Evolutionary conservation across 2,797 vertebrate species (phyloP), one percentile per base, ranked within the genome.

Genomic region (Pseudochirops cupreus): DNA sequence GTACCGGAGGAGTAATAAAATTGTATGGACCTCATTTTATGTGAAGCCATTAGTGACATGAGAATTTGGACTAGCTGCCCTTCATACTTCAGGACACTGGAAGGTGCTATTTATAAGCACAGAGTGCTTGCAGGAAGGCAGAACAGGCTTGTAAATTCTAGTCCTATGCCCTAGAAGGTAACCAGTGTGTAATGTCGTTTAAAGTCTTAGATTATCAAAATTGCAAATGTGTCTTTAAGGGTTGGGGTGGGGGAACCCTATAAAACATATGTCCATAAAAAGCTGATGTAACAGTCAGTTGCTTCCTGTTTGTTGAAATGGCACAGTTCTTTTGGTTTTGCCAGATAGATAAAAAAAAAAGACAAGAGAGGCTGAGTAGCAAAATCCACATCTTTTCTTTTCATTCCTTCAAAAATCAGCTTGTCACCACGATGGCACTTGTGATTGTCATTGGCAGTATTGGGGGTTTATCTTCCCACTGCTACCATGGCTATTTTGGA

Each of bases 41-140:
- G 96, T 98, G 98, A 98, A 98, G 97, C 98, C 98, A 98, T 99
- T 98, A 98, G 98, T 97, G 91, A 98, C 98, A 97, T 97, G 98
- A 98, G 98, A 98, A 98, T 98, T 98, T 96, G 94, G 95, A 95
- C 98, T 98, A 95, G 98, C 97, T 97, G 96, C 98, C 98, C 98
- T 98, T 99, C 98, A 96, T 98, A 97, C 97, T 98, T 98, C 97
- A 97, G 98, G 98, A 98, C 97, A 98, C 98, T 95, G 95, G 98
- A 98, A 98, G 97, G 98, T 98, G 98, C 96, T 97, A 97, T 98
- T 99, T 99, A 98, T 98, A 98, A 98, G 98, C 98, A 95, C 50
- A 93, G 95, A 98, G 98, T 96, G 98, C 97, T 98, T 97, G 98
- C 95, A 96, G 98, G 97, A 97, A 98, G 97, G 98, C 98, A 98